Evolutionary conservation across 2,888 invertebrate species (phyloP), one percentile per base, ranked within the genome.

Genomic region (Volucella bombylans): DNA sequence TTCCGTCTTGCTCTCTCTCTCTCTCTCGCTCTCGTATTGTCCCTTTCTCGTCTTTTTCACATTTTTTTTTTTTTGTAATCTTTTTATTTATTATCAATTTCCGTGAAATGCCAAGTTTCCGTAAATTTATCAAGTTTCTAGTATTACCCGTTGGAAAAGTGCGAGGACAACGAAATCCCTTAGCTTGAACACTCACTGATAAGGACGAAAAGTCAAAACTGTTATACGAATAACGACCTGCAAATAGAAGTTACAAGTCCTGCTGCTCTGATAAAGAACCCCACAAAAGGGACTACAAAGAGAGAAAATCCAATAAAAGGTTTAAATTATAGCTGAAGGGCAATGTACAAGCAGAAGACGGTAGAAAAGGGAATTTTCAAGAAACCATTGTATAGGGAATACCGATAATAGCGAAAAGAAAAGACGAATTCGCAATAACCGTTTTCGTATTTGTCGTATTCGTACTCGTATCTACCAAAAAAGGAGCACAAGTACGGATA

Each of bases 201-300:
- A 82, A 72, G 72, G 54, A 55, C 57, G 65, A 59, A 18, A 77
- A 76, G 43, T 65, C 67, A 41, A 69, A 79, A 83, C 82, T 83
- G 82, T 83, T 83, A 83, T 83, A 83, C 67, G 31, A 31, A 31
- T 31, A 31, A 31, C 31, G 31, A 31, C 31, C 31, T 31, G 31
- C 31, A 31, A 31, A 31, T 31, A 31, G 6, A 31, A 31, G 31
- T 31, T 31, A 31, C 31, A 31, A 31, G 31, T 59, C 45, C 57
- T 57, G 31, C 8, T 15, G 41, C 41, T 67, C 12, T 12, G 61
- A 52, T 52, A 54, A 54, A 61, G 41, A 64, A 15, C 38, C 62
- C 45, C 38, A 41, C 38, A 52, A 57, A 39, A 49, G 47, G 23
- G 45, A 67, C 9, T n/a, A 62, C 54, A 47, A 55, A 54, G 41